phyloP scores from a whole-genome alignment of 2,113 vertebrate species.

The Chaetorhynchus papuensis region DNA sequence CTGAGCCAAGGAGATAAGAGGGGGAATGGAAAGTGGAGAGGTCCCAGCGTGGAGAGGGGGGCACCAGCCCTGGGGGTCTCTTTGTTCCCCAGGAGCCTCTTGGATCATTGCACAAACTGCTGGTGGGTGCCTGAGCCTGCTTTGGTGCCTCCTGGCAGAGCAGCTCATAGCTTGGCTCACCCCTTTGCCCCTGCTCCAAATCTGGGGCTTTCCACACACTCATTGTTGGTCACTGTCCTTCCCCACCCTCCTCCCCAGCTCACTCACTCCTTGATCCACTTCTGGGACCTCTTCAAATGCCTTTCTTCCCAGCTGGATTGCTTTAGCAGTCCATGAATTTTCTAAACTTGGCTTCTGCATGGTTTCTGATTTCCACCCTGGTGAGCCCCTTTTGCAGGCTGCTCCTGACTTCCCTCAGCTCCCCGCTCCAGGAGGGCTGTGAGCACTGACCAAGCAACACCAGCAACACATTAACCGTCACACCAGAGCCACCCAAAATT shows the following conservation, averaged over 20 bases:
- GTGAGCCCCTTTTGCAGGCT: neutral
- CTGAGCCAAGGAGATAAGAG: neutral
- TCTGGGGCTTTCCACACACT: neutral
- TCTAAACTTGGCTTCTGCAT: neutral
- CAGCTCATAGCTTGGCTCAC: neutral
- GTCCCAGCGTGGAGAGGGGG: accelerated
- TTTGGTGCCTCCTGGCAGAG: neutral
- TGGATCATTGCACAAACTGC: neutral
- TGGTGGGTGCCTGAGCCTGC: neutral
- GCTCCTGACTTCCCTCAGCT: neutral
- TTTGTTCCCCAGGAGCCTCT: neutral
- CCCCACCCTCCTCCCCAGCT: neutral
- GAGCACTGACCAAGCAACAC: neutral
- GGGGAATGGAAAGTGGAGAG: neutral
- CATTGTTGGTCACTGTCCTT: neutral
- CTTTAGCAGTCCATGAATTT: neutral
- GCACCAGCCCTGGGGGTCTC: neutral
- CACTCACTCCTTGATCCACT: neutral
- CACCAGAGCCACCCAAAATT: neutral
- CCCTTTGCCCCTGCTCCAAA: neutral
- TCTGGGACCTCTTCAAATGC: neutral
- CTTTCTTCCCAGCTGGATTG: neutral
- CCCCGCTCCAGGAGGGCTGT: accelerated
- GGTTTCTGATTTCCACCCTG: neutral
- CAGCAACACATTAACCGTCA: neutral